Conservation (phyloP, 2,888 invertebrate species). For the Magallana nippona region DNA sequence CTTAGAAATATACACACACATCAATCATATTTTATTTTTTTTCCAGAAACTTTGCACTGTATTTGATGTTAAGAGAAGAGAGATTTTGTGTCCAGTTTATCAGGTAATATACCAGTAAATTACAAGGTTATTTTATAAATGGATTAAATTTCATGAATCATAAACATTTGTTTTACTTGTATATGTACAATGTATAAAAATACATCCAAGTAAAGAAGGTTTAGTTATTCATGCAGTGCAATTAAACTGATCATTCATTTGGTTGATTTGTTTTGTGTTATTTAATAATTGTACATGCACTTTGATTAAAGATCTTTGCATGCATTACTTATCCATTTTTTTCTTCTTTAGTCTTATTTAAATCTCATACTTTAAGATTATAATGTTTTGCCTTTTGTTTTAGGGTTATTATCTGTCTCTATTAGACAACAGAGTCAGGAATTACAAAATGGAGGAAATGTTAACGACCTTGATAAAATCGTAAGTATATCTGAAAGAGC, state of each 20-base stretch:
- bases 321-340: no score
- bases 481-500: slow-evolving; percentile 57
- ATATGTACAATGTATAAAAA: not conserved
- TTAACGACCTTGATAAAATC: slow-evolving; percentile 69
- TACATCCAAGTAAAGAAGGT: no score
- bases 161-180: not conserved
- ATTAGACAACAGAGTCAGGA: slow-evolving; percentile 65
- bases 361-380: not conserved
- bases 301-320: no score
- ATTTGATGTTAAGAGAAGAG: slow-evolving; percentile 69
- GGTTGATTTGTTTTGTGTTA: no score
- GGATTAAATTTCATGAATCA: no score
- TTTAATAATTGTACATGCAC: no score
- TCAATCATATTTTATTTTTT: slow-evolving; percentile 8
- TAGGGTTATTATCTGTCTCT: slow-evolving; percentile 64
- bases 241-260: no score
- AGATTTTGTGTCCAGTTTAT: slow-evolving; percentile 69
- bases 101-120: slow-evolving; percentile 67
- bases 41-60: slow-evolving; percentile 70
- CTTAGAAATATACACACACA: not conserved
- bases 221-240: no score
- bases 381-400: slow-evolving; percentile 36
- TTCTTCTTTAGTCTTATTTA: no score
- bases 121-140: no score
- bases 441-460: slow-evolving; percentile 67